phyloP scores from a whole-genome alignment of 2,888 invertebrate genomes.

The Esperia sulphurella region DNA sequence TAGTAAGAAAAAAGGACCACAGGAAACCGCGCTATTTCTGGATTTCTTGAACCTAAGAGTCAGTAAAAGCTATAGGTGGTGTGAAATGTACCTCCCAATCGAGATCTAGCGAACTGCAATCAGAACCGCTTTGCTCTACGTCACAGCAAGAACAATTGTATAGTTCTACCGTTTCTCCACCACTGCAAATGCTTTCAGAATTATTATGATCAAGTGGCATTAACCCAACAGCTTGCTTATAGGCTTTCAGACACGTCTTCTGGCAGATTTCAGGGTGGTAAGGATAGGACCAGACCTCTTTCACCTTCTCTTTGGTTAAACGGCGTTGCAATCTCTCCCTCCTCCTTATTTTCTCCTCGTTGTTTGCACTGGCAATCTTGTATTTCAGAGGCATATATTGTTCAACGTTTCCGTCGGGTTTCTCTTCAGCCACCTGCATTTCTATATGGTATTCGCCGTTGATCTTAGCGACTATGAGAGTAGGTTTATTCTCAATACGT shows the following conservation, averaged over 20 bases:
- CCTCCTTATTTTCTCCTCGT: slow-evolving; percentile 38
- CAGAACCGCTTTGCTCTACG: slow-evolving; percentile 32
- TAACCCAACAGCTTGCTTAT: slow-evolving; percentile 43
- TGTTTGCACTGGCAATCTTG: slow-evolving; percentile 44
- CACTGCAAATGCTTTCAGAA: slow-evolving; percentile 24
- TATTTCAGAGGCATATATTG: slow-evolving; percentile 48
- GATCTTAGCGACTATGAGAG: slow-evolving; percentile 47
- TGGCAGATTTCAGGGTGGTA: slow-evolving; percentile 50
- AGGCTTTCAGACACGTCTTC: slow-evolving; percentile 43
- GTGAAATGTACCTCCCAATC: slow-evolving; percentile 69
- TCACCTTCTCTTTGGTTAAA: slow-evolving; percentile 33
- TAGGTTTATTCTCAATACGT: slow-evolving; percentile 44
- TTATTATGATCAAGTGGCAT: slow-evolving; percentile 28
- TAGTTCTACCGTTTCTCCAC: slow-evolving; percentile 12
- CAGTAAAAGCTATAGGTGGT: slow-evolving; percentile 38
- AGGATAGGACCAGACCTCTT: slow-evolving; percentile 40
- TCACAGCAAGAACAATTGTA: slow-evolving; percentile 38
- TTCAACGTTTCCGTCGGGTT: slow-evolving; percentile 21
- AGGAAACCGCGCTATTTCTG: too few relatives aligned
- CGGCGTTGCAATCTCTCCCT: slow-evolving; percentile 30
- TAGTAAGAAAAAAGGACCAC: too few relatives aligned
- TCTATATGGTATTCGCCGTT: slow-evolving; percentile 57
- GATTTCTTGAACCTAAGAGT: not conserved
- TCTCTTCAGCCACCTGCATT: slow-evolving; percentile 41
- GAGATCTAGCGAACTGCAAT: slow-evolving; percentile 50